These are phyloP conservation scores for Sparus aurata DNA, from an alignment of 2,797 vertebrate species.

Conservation along the genomic window DNA sequence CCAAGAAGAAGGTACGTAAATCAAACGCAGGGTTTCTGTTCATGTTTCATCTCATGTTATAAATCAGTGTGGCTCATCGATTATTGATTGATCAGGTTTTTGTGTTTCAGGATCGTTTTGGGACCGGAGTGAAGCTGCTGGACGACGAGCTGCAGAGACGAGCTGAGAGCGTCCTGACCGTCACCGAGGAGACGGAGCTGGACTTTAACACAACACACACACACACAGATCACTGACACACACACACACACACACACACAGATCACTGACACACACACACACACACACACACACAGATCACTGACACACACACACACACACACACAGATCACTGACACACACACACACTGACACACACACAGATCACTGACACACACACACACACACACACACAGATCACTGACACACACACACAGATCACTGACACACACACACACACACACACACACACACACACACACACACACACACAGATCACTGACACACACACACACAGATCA, in stretches of 20 bases:
- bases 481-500: background rate
- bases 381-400: background rate
- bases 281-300: too few relatives aligned
- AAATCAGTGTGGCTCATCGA: background rate
- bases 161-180: slow-evolving; percentile 30
- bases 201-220: slow-evolving; percentile 58
- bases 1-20: slow-evolving; percentile 80
- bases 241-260: too few relatives aligned
- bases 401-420: too few relatives aligned
- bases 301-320: too few relatives aligned
- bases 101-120: slow-evolving; percentile 75
- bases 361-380: background rate
- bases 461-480: too few relatives aligned
- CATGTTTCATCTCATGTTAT: background rate
- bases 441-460: too few relatives aligned
- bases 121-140: slow-evolving; percentile 59
- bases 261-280: too few relatives aligned
- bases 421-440: background rate
- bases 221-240: background rate
- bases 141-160: slow-evolving; percentile 71
- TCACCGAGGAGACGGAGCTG: slow-evolving; percentile 6
- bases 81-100: background rate
- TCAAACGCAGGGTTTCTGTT: background rate
- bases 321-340: too few relatives aligned
- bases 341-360: too few relatives aligned